Base-by-base conservation (phyloP, 1,140 invertebrate species). In the Nixonia krombeini region DNA sequence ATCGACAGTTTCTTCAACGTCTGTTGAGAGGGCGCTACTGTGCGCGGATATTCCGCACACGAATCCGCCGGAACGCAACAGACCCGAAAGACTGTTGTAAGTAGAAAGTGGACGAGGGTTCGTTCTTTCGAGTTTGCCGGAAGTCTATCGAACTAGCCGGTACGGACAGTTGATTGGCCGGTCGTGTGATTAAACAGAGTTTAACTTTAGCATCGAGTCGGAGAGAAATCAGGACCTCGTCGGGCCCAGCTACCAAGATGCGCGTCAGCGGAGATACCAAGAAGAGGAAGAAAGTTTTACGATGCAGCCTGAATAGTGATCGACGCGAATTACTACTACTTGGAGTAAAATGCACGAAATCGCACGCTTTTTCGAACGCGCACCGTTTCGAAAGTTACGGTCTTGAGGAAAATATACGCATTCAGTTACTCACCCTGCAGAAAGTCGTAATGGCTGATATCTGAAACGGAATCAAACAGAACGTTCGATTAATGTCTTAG, bases 401-500 rank as follows among this genome's bases (percentile, higher is more conserved):
- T 49, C 10, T 51, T 10, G 4, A 18, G 18, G 25, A 2, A 41
- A 12, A 62, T 56, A 90, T 92, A n/a, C n/a, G n/a, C n/a, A n/a
- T n/a, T n/a, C n/a, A n/a, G n/a, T n/a, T n/a, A n/a, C n/a, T n/a
- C n/a, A n/a, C n/a, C n/a, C n/a, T n/a, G n/a, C n/a, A n/a, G n/a
- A n/a, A n/a, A n/a, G n/a, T n/a, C n/a, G n/a, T n/a, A n/a, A n/a
- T n/a, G n/a, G n/a, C n/a, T n/a, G n/a, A n/a, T n/a, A n/a, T n/a
- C n/a, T n/a, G n/a, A n/a, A n/a, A n/a, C n/a, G n/a, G n/a, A n/a
- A n/a, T n/a, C n/a, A n/a, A n/a, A n/a, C n/a, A n/a, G n/a, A n/a
- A n/a, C n/a, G n/a, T n/a, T n/a, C n/a, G n/a, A n/a, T n/a, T n/a
- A n/a, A n/a, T n/a, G n/a, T n/a, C n/a, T n/a, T n/a, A n/a, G n/a